phyloP scores from a whole-genome alignment of 2,797 vertebrate genomes.

The Bovichtus variegatus region DNA sequence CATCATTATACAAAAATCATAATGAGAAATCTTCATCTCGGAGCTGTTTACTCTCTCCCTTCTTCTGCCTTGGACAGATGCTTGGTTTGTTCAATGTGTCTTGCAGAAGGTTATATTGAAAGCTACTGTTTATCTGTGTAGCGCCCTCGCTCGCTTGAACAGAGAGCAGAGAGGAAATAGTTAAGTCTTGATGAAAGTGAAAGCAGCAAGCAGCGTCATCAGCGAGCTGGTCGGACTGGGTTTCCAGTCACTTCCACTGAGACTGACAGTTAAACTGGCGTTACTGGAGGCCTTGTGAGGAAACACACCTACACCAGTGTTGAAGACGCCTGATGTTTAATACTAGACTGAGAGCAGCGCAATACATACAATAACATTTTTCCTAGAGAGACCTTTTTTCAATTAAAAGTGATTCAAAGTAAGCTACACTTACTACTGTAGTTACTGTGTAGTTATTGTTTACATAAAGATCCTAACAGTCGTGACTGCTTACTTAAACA shows the following conservation, averaged over 20 bases:
- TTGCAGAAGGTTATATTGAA: background rate
- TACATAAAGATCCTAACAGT: background rate
- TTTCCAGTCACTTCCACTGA: background rate
- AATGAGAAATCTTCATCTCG: too few relatives aligned
- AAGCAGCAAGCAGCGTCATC: background rate
- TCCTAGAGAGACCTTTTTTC: background rate
- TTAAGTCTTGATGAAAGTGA: background rate
- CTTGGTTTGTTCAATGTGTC: background rate
- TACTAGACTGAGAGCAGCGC: background rate
- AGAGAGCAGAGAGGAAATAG: constrained; percentile 8
- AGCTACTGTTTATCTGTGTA: background rate
- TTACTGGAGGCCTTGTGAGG: background rate
- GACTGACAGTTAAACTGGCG: background rate
- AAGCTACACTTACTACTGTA: background rate
- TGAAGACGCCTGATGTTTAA: background rate
- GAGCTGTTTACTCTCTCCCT: background rate
- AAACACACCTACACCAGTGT: background rate
- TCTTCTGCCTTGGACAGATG: background rate
- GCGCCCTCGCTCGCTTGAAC: background rate
- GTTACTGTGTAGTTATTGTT: background rate
- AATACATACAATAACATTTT: background rate
- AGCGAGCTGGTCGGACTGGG: constrained; percentile 26
- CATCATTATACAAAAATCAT: background rate
- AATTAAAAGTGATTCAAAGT: background rate
- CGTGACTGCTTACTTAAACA: background rate